A percentile compares a stretch with the other conserved stretches of the same genome.
Conservation (phyloP, 2,888 invertebrate genomes). For the Orthosia gracilis region DNA sequence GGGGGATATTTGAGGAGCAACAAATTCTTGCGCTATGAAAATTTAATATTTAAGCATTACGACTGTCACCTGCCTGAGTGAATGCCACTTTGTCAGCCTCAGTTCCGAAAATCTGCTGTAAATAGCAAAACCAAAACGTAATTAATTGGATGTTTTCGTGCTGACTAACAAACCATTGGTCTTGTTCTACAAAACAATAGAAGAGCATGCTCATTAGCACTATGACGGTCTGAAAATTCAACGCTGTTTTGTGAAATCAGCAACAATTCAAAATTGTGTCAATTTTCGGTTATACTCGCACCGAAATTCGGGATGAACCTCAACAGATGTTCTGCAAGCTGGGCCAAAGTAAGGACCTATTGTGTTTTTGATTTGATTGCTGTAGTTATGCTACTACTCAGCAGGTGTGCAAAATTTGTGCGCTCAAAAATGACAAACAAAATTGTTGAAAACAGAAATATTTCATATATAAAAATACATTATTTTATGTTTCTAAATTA, state of each 20-base stretch:
- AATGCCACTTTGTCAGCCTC: no score
- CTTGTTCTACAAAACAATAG: constrained; percentile 9
- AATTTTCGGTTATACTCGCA: background rate
- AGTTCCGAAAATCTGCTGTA: background rate
- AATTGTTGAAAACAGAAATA: no score
- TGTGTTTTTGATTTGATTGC: background rate
- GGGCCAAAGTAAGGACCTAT: background rate
- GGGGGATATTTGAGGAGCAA: no score
- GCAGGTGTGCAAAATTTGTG: background rate
- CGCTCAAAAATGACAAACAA: no score
- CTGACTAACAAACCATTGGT: background rate
- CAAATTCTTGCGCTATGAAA: no score
- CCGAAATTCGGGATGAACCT: background rate
- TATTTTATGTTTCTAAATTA: background rate
- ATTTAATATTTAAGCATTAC: no score
- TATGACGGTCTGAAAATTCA: constrained; percentile 11
- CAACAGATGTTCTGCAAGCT: background rate
- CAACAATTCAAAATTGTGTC: background rate
- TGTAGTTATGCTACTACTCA: background rate
- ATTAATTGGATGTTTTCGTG: background rate
- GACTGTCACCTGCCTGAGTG: background rate
- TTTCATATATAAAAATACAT: background rate
- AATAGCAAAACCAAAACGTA: constrained; percentile 7
- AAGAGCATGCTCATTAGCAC: constrained; percentile 24
- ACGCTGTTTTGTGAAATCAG: constrained; percentile 8